Conservation (phyloP, 2,888 invertebrate species). For the Caenorhabditis imperialis region DNA sequence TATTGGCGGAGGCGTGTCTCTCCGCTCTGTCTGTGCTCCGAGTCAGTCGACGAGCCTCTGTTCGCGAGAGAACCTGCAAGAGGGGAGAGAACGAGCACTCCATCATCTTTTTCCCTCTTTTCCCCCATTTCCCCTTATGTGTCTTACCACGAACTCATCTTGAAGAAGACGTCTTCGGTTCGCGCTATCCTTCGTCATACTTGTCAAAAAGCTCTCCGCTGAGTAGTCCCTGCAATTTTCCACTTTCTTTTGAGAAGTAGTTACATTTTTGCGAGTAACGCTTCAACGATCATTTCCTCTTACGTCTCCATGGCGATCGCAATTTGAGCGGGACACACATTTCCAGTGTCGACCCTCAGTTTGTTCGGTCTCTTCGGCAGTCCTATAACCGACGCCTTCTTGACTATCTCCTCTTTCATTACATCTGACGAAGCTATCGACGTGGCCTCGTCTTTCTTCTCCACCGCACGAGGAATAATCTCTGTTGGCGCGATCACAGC, state of each 20-base stretch:
- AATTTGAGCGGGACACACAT: conserved; percentile 43
- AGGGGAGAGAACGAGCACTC: not conserved
- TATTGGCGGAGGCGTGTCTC: conserved; percentile 38
- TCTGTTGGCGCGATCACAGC: conserved; percentile 1
- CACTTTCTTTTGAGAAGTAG: not conserved
- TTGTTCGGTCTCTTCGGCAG: conserved; percentile 22
- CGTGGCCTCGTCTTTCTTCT: conserved; percentile 19
- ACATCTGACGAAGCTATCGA: not conserved
- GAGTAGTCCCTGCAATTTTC: conserved; percentile 49
- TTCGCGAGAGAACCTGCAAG: conserved; percentile 47
- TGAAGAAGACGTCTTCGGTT: conserved; percentile 43
- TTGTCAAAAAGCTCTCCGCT: conserved; percentile 46
- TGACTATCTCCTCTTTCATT: too few relatives aligned
- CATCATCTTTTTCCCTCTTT: not conserved
- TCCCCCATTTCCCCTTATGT: too few relatives aligned
- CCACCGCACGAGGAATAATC: too few relatives aligned
- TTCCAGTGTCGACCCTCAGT: conserved; percentile 31
- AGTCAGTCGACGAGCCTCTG: conserved; percentile 47
- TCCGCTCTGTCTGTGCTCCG: conserved; percentile 39
- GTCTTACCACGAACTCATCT: conserved; percentile 53
- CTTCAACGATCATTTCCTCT: not conserved
- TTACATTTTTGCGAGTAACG: too few relatives aligned
- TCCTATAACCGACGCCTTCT: too few relatives aligned
- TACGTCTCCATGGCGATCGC: conserved; percentile 53
- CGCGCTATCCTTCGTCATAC: conserved; percentile 30